These are phyloP conservation scores for Drosophila mayri DNA, from an alignment of 1,140 invertebrate genomes.

Conservation along the genomic window DNA sequence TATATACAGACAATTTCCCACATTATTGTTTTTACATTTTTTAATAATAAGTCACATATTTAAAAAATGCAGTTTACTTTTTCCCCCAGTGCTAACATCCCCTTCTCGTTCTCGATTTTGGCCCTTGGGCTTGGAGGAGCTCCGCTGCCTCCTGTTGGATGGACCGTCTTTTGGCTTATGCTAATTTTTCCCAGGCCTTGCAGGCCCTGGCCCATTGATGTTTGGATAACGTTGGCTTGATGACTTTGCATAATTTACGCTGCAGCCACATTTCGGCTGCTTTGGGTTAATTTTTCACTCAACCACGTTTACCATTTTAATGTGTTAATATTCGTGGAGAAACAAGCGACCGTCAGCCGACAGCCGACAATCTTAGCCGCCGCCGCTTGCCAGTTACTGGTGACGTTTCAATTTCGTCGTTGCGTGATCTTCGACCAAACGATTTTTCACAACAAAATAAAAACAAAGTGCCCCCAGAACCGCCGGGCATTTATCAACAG, in stretches of 20 bases:
- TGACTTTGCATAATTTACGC: constrained; percentile 81
- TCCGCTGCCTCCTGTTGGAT: constrained; percentile 31
- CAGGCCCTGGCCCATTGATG: constrained; percentile 62
- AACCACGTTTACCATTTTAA: constrained; percentile 73
- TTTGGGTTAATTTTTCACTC: constrained; percentile 78
- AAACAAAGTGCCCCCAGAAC: constrained; percentile 22
- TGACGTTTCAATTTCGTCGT: constrained; percentile 72
- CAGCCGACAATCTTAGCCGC: constrained; percentile 30
- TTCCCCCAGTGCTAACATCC: constrained; percentile 10
- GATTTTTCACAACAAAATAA: constrained; percentile 54
- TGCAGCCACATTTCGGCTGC: constrained; percentile 58
- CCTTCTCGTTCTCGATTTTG: constrained; percentile 10
- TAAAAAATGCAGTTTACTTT: not conserved
- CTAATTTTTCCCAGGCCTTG: constrained; percentile 75
- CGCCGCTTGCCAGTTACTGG: constrained; percentile 42
- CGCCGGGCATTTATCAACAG: constrained; percentile 43
- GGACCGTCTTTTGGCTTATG: constrained; percentile 61
- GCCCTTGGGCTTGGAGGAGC: constrained; percentile 18
- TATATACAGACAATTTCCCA: too few relatives aligned
- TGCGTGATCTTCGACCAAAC: constrained; percentile 47
- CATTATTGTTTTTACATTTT: not conserved
- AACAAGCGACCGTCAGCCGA: constrained; percentile 22
- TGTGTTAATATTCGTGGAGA: constrained; percentile 75
- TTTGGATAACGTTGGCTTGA: constrained; percentile 82
- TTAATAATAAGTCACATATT: not conserved